Evolutionary conservation across 2,797 vertebrate species (phyloP).

Genomic region (Lepus townsendii): DNA sequence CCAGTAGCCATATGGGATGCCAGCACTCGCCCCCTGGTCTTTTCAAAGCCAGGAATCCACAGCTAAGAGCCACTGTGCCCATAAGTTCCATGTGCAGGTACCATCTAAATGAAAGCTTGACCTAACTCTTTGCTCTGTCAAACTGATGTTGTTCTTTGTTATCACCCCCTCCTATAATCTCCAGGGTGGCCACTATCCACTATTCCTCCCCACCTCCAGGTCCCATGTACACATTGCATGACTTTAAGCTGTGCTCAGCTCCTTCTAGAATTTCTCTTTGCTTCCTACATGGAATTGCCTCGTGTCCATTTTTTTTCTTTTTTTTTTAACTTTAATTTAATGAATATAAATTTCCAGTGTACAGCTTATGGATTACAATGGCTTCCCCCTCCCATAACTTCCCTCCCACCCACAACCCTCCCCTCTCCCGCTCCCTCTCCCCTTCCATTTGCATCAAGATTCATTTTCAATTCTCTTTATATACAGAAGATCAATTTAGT

Average conservation of each 20-base stretch:
- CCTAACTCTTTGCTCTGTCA: background rate
- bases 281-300: background rate
- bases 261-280: background rate
- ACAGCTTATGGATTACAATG: no score
- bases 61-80: background rate
- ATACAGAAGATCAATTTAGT: no score
- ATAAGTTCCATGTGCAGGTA: background rate
- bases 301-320: background rate
- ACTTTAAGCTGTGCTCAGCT: background rate
- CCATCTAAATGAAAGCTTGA: background rate
- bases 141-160: background rate
- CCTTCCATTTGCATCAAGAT: no score
- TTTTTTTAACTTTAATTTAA: no score
- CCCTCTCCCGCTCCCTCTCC: no score
- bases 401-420: no score
- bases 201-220: background rate
- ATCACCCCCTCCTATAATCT: background rate
- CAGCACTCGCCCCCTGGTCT: background rate
- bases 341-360: no score
- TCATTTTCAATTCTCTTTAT: no score
- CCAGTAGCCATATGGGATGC: no score
- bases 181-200: background rate
- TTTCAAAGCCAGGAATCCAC: background rate
- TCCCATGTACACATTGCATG: background rate
- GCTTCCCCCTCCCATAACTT: no score